These are phyloP conservation scores for Papilio elwesi DNA, from an alignment of 2,888 invertebrate genomes.

Conservation along the genomic window DNA sequence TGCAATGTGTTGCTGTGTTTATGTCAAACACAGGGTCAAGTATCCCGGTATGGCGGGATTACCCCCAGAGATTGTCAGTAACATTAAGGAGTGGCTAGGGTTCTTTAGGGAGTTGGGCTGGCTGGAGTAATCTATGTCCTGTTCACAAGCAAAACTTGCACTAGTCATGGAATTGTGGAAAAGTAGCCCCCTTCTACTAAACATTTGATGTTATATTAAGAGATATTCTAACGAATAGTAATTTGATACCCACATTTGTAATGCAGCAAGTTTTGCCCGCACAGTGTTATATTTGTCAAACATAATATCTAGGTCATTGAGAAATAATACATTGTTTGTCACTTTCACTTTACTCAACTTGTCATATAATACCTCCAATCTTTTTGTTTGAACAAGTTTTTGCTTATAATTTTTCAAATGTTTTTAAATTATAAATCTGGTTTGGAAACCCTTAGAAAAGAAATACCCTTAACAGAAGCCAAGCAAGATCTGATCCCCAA, in stretches of 20 bases:
- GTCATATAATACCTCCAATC: not conserved
- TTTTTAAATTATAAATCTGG: not conserved
- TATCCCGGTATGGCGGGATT: no score
- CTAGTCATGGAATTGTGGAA: no score
- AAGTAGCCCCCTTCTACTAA: not conserved
- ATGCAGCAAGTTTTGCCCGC: not conserved
- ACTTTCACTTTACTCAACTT: constrained; percentile 36
- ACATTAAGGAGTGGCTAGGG: no score
- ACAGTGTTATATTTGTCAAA: constrained; percentile 35
- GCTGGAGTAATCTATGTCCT: no score
- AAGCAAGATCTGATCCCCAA: no score
- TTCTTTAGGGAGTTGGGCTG: no score
- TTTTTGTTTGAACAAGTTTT: constrained; percentile 6
- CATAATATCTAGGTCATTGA: constrained; percentile 34
- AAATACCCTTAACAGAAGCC: no score
- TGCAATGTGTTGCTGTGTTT: no score
- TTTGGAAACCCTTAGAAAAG: no score
- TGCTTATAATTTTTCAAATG: not conserved
- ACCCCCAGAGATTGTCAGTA: no score
- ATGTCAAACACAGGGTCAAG: no score
- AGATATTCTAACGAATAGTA: constrained; percentile 24
- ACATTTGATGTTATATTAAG: constrained; percentile 1
- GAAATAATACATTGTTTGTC: constrained; percentile 26
- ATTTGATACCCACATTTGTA: constrained; percentile 22
- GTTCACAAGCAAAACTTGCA: no score